Percentiles rank a stretch among this genome's conserved stretches.
Evolutionary conservation across 2,888 invertebrate genomes (phyloP).

Genomic region (Lycocerus yunnanus): DNA sequence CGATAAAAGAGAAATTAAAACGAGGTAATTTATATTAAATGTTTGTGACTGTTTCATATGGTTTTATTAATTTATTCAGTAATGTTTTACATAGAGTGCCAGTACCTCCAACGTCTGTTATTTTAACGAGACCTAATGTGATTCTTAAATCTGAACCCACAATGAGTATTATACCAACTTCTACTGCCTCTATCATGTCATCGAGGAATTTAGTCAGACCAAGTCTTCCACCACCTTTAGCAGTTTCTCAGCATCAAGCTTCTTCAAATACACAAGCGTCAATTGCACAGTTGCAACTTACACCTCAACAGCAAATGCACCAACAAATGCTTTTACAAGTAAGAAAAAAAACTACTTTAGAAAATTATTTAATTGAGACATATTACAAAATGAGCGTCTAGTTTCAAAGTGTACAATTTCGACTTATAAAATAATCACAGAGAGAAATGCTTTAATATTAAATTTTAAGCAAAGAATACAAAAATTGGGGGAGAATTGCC

Average conservation of each 20-base stretch:
- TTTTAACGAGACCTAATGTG: neutral
- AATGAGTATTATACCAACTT: constrained; percentile 4
- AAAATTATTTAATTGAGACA: too few relatives aligned
- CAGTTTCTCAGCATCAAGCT: constrained; percentile 44
- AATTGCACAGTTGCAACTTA: constrained; percentile 36
- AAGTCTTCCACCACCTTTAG: constrained; percentile 36
- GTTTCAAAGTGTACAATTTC: too few relatives aligned
- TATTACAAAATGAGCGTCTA: too few relatives aligned
- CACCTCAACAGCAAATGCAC: constrained; percentile 56
- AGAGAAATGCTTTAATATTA: too few relatives aligned
- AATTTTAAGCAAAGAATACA: too few relatives aligned
- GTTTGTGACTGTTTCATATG: neutral
- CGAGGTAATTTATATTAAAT: constrained; percentile 12
- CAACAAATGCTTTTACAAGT: constrained; percentile 63
- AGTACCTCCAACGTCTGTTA: constrained; percentile 1
- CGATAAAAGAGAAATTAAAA: constrained; percentile 56
- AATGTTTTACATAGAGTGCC: constrained; percentile 3
- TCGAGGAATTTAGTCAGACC: constrained; percentile 17
- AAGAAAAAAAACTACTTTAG: constrained; percentile 13
- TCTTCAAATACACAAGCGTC: constrained; percentile 37
- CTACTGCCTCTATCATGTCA: constrained; percentile 25
- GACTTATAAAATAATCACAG: too few relatives aligned
- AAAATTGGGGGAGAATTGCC: too few relatives aligned
- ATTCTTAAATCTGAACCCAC: neutral
- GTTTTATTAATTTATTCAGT: neutral